A percentile compares a stretch with the other conserved stretches of the same genome.
Evolutionary conservation across 64 coral and sea anemone species (phyloP).

Genomic region (Montipora capricornis): DNA sequence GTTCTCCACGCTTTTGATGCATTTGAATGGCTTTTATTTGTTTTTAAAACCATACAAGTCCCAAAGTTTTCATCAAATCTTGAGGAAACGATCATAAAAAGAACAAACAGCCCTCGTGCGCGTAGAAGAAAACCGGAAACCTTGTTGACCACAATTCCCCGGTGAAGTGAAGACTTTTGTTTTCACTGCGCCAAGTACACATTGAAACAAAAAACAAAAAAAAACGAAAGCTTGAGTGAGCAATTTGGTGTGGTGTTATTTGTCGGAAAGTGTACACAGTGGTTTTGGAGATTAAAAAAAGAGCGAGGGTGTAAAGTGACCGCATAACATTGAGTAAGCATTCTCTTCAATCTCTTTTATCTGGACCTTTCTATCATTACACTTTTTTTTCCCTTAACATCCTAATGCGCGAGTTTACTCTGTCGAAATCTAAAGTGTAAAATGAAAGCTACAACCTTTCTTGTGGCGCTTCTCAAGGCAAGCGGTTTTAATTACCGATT

Average conservation of each 20-base stretch:
- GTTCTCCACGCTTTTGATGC: neutral
- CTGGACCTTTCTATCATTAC: too few relatives aligned
- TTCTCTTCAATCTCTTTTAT: too few relatives aligned
- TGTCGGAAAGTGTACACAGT: neutral
- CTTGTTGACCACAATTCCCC: neutral
- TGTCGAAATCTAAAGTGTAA: too few relatives aligned
- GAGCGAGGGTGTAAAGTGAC: too few relatives aligned
- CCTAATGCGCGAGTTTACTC: too few relatives aligned
- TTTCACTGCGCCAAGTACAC: neutral
- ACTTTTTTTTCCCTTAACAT: too few relatives aligned
- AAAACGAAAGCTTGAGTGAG: neutral
- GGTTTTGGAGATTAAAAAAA: too few relatives aligned
- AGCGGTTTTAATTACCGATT: too few relatives aligned
- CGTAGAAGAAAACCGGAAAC: neutral
- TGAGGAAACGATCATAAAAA: neutral
- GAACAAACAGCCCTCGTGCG: neutral
- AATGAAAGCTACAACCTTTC: too few relatives aligned
- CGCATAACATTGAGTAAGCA: too few relatives aligned
- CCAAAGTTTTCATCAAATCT: neutral
- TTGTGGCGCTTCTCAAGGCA: too few relatives aligned
- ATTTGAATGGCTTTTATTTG: neutral
- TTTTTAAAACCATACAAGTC: neutral
- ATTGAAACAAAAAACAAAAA: neutral
- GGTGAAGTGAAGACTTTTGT: neutral
- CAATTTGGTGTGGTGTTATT: neutral